phyloP scores from a whole-genome alignment of 2,113 vertebrate genomes.

The Rhea americana region DNA sequence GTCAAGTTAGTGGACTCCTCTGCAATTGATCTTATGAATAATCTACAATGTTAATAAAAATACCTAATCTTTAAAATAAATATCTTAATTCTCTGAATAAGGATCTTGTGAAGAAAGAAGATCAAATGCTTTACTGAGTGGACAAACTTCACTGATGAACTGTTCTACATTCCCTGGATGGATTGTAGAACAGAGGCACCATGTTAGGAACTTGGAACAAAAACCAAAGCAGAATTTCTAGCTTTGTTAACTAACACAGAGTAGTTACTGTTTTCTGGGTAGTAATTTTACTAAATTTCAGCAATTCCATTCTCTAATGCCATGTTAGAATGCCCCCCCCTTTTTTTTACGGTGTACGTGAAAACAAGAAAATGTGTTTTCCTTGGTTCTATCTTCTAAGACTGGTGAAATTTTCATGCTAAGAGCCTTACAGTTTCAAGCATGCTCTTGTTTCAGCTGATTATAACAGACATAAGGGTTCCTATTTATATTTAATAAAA shows the following conservation, averaged over 20 bases:
- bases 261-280: slow-evolving; percentile 18
- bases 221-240: not conserved
- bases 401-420: slow-evolving; percentile 74
- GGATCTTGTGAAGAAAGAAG: not conserved
- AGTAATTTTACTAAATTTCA: not conserved
- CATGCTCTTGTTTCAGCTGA: slow-evolving; percentile 61
- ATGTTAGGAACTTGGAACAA: not conserved
- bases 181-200: slow-evolving; percentile 13
- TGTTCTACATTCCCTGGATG: not conserved
- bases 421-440: slow-evolving; percentile 54
- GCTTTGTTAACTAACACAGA: slow-evolving; percentile 24
- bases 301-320: not conserved
- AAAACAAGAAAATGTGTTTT: slow-evolving; percentile 41
- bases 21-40: not conserved
- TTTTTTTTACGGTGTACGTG: not conserved
- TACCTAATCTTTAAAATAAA: not conserved
- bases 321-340: not conserved
- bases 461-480: slow-evolving; percentile 63
- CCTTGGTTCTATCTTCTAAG: not conserved
- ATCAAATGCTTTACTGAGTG: not conserved
- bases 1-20: not conserved
- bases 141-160: not conserved
- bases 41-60: not conserved
- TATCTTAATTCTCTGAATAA: not conserved
- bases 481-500: slow-evolving; percentile 74